Evolutionary conservation across 2,113 vertebrate genomes (phyloP).

Genomic region (Apistogramma diplotaenia): DNA sequence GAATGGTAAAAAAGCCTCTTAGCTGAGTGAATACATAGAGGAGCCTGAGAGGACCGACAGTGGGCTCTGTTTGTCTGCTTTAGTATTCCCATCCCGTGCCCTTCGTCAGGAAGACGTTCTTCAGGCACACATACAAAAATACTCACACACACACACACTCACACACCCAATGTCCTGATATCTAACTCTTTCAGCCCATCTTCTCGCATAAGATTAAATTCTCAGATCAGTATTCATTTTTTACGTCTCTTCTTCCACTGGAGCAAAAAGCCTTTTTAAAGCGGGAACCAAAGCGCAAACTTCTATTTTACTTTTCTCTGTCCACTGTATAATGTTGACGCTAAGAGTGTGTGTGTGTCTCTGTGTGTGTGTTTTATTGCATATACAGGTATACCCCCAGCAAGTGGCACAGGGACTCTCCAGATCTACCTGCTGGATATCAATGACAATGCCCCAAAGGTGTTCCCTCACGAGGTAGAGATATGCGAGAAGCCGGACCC

Average conservation of each 20-base stretch:
- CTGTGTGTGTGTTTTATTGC: conserved; percentile 20
- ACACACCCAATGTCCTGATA: conserved; percentile 54
- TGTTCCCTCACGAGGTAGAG: conserved; percentile 89
- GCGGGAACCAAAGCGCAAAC: conserved; percentile 9
- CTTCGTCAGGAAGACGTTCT: conserved; percentile 70
- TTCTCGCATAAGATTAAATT: conserved; percentile 55
- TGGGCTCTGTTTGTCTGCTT: conserved; percentile 73
- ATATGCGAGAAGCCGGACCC: conserved; percentile 92
- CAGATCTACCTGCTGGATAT: conserved; percentile 93
- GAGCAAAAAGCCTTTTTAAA: conserved; percentile 46
- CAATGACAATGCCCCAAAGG: conserved; percentile 95
- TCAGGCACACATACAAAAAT: background rate
- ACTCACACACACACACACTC: background rate
- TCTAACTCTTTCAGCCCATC: conserved; percentile 44
- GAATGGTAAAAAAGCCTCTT: conserved; percentile 76
- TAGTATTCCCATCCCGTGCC: conserved; percentile 71
- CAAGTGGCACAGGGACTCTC: conserved; percentile 93
- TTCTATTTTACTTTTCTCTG: conserved; percentile 18
- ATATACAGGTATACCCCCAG: conserved; percentile 83
- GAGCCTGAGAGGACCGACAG: conserved; percentile 67
- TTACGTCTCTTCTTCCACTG: conserved; percentile 26
- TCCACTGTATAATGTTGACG: conserved; percentile 8
- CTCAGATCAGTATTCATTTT: conserved; percentile 63
- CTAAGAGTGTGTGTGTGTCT: background rate
- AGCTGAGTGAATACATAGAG: conserved; percentile 75